These are phyloP conservation scores for Corvus moneduloides DNA, from an alignment of 2,113 vertebrate species.

Conservation along the genomic window DNA sequence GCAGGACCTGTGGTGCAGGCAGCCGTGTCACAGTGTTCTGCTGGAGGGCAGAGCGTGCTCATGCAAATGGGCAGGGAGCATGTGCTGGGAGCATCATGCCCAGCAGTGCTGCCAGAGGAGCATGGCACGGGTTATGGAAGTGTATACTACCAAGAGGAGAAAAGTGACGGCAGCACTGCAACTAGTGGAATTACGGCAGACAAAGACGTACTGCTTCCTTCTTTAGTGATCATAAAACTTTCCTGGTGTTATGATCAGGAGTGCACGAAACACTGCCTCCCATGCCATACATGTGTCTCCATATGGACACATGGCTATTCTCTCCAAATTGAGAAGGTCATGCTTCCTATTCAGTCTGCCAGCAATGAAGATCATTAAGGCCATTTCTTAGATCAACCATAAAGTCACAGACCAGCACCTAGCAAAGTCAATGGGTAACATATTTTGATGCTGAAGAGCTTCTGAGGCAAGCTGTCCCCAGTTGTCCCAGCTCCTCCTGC, in stretches of 20 bases:
- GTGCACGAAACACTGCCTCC: background rate
- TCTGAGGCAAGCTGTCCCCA: background rate
- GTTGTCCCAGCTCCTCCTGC: background rate
- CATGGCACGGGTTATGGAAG: fast-evolving
- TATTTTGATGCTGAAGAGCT: background rate
- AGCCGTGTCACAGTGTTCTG: background rate
- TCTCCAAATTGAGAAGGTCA: background rate
- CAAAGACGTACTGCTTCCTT: background rate
- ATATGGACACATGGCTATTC: background rate
- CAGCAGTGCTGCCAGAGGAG: background rate
- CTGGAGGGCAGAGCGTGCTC: background rate
- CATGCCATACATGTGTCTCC: background rate
- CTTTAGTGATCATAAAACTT: background rate
- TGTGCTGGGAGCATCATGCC: background rate
- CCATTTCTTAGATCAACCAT: background rate
- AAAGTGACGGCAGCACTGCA: background rate
- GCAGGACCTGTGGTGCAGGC: background rate
- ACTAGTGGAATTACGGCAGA: background rate
- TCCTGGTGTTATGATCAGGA: background rate
- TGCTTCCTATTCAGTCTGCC: background rate
- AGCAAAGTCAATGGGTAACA: background rate
- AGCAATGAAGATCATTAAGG: background rate
- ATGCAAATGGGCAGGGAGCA: background rate
- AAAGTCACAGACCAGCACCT: background rate
- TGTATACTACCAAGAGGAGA: background rate